Percentiles rank a stretch among this genome's conserved stretches.
Conservation (phyloP, 2,113 vertebrate species). For the Pituophis catenifer region DNA sequence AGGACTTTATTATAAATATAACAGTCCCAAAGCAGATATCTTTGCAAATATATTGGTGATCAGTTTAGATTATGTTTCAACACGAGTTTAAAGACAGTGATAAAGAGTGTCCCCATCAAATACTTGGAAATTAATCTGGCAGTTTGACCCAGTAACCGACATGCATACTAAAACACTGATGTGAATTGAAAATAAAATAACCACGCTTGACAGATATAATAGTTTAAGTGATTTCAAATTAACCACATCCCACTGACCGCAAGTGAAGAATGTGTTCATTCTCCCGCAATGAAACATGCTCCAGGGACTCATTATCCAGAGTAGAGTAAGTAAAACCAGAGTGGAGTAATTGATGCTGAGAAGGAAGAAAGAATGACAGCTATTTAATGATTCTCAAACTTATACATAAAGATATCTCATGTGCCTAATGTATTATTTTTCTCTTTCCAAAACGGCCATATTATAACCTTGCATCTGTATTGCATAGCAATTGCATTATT, state of each 20-base stretch:
- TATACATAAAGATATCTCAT: conserved; percentile 70
- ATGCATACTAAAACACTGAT: conserved; percentile 75
- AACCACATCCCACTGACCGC: conserved; percentile 82
- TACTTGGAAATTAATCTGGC: conserved; percentile 72
- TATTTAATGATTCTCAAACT: conserved; percentile 77
- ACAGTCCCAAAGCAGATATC: conserved; percentile 18
- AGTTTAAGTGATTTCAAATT: conserved; percentile 90
- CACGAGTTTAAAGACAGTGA: conserved; percentile 54
- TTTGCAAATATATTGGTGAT: conserved; percentile 52
- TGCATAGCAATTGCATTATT: conserved; percentile 55
- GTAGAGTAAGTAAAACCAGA: conserved; percentile 77
- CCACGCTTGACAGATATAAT: conserved; percentile 83
- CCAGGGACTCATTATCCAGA: conserved; percentile 84
- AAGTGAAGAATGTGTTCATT: conserved; percentile 80
- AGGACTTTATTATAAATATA: conserved; percentile 28
- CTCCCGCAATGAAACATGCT: conserved; percentile 79
- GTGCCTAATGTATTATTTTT: conserved; percentile 64
- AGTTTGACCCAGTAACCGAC: conserved; percentile 75
- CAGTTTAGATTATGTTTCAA: conserved; percentile 57
- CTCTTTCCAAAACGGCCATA: conserved; percentile 55
- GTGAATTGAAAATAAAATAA: conserved; percentile 84
- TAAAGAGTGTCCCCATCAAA: conserved; percentile 66
- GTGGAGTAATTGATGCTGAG: conserved; percentile 80
- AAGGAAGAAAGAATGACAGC: conserved; percentile 72
- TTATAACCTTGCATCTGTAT: conserved; percentile 56